phyloP scores from a whole-genome alignment of 92 coral and sea anemone species.

The Scolanthus callimorphus region DNA sequence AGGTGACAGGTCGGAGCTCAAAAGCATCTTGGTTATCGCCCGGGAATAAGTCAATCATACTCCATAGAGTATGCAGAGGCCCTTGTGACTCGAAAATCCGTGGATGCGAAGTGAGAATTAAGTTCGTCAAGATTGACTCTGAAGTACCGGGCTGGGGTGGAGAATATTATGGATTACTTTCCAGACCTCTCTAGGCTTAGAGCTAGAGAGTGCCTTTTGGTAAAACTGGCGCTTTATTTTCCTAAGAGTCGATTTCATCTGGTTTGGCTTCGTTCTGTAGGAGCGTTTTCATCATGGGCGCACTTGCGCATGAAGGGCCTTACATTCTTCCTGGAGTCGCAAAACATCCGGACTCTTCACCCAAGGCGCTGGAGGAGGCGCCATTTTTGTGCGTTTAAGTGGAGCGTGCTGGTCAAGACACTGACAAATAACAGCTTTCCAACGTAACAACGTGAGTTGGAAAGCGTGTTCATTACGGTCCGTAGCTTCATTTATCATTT shows the following conservation, averaged over 20 bases:
- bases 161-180: constrained; percentile 29
- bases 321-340: constrained; percentile 26
- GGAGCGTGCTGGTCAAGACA: constrained; percentile 46
- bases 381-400: constrained; percentile 12
- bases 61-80: too few species aligned
- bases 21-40: background rate
- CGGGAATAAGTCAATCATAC: background rate
- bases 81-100: too few species aligned
- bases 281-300: too few species aligned
- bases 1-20: constrained; percentile 9
- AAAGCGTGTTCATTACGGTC: too few species aligned
- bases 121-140: constrained; percentile 19
- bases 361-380: constrained; percentile 49
- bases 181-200: constrained; percentile 25
- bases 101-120: constrained; percentile 23
- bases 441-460: too few species aligned
- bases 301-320: too few species aligned
- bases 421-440: background rate
- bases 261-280: too few species aligned
- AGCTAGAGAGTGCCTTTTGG: constrained; percentile 22
- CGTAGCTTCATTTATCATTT: too few species aligned
- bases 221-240: constrained; percentile 8
- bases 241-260: background rate
- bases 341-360: constrained; percentile 10
- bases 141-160: constrained; percentile 10